Evolutionary conservation across 2,888 invertebrate genomes (phyloP), one percentile per base, ranked within the genome.

Genomic region (Acheta domesticus): DNA sequence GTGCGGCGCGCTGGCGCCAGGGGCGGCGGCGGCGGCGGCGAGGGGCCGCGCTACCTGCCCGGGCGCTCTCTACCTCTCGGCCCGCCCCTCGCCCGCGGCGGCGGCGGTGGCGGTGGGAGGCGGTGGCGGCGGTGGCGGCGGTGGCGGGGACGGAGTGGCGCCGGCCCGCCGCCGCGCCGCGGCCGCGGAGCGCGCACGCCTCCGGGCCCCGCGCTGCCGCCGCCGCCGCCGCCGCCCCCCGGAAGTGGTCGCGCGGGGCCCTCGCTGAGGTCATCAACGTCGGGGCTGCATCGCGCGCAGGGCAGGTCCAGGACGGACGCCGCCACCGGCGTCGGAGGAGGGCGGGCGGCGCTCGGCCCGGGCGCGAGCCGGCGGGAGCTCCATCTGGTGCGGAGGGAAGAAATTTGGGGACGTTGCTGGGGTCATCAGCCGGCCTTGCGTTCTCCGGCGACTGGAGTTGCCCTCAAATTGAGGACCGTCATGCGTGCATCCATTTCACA

Each of bases 151-250:
- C 62, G 62, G 16, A n/a, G 62, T 62, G 62, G 62, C 62, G 62
- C 62, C 62, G 62, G 62, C 62, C n/a, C 62, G 62, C 62, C 62
- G 62, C 62, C 62, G 62, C 62, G 62, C 62, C 62, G 62, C 62
- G 62, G 62, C 16, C 62, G 62, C 62, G 62, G 4, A 14, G 14
- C 62, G 62, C 62, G 62, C 62, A 62, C 62, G 62, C 62, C 62
- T 62, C 62, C 62, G 14, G 62, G n/a, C 16, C 16, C 62, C 62
- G 62, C 62, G 62, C 19, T 3, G 19, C 62, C n/a, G 62, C 62
- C 62, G n/a, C 62, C 62, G 62, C 62, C 62, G 62, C 62, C 62
- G 62, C 62, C 62, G 62, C 62, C 62, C 4, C 62, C 62, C 62
- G 62, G 62, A 62, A 62, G 62, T 62, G 62, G 62, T 62, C 62